phyloP scores from a whole-genome alignment of 2,888 invertebrate genomes.

The Papilio demoleus region DNA sequence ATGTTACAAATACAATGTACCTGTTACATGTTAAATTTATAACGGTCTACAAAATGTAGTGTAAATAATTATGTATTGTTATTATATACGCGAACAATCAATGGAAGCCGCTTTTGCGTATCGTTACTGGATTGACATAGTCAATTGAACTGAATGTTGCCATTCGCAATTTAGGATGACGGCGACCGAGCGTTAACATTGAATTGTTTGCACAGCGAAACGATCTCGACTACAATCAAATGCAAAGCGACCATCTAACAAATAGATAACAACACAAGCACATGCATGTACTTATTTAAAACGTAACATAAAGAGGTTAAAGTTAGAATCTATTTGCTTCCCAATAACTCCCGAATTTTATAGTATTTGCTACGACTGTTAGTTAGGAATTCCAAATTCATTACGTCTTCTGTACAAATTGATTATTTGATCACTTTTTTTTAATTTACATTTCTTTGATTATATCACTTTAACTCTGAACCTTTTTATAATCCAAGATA shows the following conservation, averaged over 20 bases:
- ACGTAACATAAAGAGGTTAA: background rate
- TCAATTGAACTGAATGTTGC: slow-evolving; percentile 29
- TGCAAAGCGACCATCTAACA: slow-evolving; percentile 3
- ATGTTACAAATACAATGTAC: slow-evolving; percentile 6
- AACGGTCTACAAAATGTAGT: background rate
- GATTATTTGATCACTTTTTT: no score
- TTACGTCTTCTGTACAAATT: background rate
- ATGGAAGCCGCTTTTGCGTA: slow-evolving; percentile 4
- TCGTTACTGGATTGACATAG: slow-evolving; percentile 24
- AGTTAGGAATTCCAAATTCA: background rate
- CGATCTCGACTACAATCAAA: background rate
- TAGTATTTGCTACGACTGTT: background rate
- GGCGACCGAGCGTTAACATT: slow-evolving; percentile 19
- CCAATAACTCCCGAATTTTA: background rate
- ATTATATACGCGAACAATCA: slow-evolving; percentile 15
- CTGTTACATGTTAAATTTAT: slow-evolving; percentile 10
- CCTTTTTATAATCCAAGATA: background rate
- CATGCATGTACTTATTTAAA: background rate
- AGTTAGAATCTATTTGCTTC: background rate
- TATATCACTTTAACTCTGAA: no score
- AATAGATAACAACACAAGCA: background rate
- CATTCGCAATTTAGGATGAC: slow-evolving; percentile 27
- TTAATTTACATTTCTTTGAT: no score
- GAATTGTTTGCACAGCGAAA: slow-evolving; percentile 24
- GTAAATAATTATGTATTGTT: background rate